A percentile compares a stretch with the other conserved stretches of the same genome.
Conservation (phyloP, 2,113 vertebrate species). For the Ceyx melanurus region DNA sequence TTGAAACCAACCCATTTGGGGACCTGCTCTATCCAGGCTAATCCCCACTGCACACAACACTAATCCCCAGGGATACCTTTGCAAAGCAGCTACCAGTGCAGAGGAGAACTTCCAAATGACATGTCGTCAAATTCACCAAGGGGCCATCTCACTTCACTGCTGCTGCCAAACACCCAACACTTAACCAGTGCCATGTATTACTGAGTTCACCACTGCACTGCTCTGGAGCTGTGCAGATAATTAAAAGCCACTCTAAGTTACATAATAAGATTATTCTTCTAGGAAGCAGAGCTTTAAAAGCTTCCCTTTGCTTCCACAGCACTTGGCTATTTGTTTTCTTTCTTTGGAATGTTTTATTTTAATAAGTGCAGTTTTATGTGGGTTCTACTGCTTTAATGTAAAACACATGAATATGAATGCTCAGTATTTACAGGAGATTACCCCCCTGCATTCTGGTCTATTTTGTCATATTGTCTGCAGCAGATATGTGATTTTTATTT, state of each 20-base stretch:
- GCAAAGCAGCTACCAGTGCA: background rate
- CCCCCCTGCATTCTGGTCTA: slow-evolving; percentile 2
- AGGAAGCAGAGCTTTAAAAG: background rate
- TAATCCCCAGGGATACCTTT: background rate
- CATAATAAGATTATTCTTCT: background rate
- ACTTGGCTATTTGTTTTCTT: slow-evolving; percentile 8
- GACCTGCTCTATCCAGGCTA: background rate
- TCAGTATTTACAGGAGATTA: slow-evolving; percentile 34
- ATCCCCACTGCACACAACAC: background rate
- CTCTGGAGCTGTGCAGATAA: slow-evolving; percentile 34
- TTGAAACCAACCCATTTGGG: background rate
- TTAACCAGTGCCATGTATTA: background rate
- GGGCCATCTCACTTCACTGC: background rate
- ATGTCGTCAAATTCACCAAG: background rate
- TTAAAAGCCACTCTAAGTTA: slow-evolving; percentile 45
- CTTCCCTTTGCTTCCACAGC: background rate
- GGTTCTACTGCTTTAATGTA: background rate
- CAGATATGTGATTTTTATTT: slow-evolving; percentile 48
- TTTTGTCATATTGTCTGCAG: slow-evolving; percentile 54
- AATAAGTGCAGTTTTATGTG: background rate
- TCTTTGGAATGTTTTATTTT: slow-evolving; percentile 15
- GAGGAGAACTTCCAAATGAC: background rate
- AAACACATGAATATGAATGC: slow-evolving; percentile 22
- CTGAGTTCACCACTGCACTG: background rate
- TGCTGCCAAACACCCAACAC: background rate